Base-by-base conservation (phyloP, 64 coral and sea anemone species). In the Montipora efflorescens region DNA sequence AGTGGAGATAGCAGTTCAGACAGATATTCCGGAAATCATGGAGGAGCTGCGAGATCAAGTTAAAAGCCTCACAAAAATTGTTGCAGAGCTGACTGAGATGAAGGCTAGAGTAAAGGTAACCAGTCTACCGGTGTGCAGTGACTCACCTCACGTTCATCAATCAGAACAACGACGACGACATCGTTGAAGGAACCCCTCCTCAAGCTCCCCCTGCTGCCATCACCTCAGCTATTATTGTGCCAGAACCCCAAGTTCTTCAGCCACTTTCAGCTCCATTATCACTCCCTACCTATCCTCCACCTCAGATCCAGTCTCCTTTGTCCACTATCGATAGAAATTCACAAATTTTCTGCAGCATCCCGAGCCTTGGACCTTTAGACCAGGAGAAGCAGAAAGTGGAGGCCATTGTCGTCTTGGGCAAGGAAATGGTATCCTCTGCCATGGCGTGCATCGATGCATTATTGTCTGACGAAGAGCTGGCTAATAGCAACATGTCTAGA, bases 171-270 rank as follows among this genome's bases (percentile, higher is more conserved):
- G 53, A 57, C 1, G 28, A 36, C 53, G 2, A 57, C 53, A 2
- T 57, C 3, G 53, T 57, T 57, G 67, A 71, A 71, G 67, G 0
- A 71, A 71, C 67, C 2, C 67, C 67, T 71, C 67, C 67, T 71
- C 67, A 71, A 16, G 67, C 67, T 71, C 14, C 3, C 20, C 67
- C 67, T 71, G 14, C 67, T 22, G 67, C 67, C 67, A 71, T 71
- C 67, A 71, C 67, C 16, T 71, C 67, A 71, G 15, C 67, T 71
- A 71, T 71, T 71, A 71, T 71, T 71, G 67, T 71, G 67, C 67
- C 67, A 71, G 67, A 71, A 71, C 20, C 67, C 67, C 67, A 71
- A 71, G 67, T 71, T 71, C 67, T 4, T 71, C 67, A 71, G 67
- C 67, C 67, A 71, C 15, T 71, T 71, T 71, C 67, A 19, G 67